Evolutionary conservation across 2,888 invertebrate species (phyloP), one percentile per base, ranked within the genome.

Genomic region (Phortica magna): DNA sequence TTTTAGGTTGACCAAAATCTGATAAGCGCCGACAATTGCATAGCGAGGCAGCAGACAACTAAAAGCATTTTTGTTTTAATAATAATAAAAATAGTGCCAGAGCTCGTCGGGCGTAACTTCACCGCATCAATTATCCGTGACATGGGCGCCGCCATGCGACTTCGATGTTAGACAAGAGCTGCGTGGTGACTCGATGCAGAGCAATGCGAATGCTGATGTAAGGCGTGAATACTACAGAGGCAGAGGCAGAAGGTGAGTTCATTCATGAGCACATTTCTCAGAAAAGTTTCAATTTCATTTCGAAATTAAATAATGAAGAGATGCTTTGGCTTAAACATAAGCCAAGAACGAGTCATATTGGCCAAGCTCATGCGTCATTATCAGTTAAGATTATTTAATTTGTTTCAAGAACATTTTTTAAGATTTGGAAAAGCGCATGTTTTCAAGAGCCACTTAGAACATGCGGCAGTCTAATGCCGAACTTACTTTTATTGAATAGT

Each of bases 71-170:
- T 48, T 48, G 9, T 12, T 48, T 70, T 55, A 55, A 55, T 73
- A 55, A 67, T 55, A 55, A 55, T 73, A 55, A 67, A 67, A 22
- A 41, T 43, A 59, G 55, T 43, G n/a, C 53, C 79, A 85, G 85
- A 87, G 85, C 80, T 88, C 87, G 84, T 87, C 89, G 75, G 87
- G 87, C 64, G 86, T 87, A 77, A 84, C 89, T 42, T 89, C 92
- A 70, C 89, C 92, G 2, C 91, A 91, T 82, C 92, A 92, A 84
- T 83, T 92, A 76, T 92, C 92, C 74, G 92, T 92, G 79, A 92
- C 91, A 81, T 92, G 92, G 92, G 92, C 92, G 75, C 89, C 90
- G 76, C 88, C 91, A 82, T 90, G 88, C 83, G 90, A 89, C 76
- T 81, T 86, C 80, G 86, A 87, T 78, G 48, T 64, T 31, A 71